Percentiles rank a stretch among this genome's conserved stretches.
phyloP scores from a whole-genome alignment of 2,888 invertebrate genomes.

The Ptycholaimellus sp. region DNA sequence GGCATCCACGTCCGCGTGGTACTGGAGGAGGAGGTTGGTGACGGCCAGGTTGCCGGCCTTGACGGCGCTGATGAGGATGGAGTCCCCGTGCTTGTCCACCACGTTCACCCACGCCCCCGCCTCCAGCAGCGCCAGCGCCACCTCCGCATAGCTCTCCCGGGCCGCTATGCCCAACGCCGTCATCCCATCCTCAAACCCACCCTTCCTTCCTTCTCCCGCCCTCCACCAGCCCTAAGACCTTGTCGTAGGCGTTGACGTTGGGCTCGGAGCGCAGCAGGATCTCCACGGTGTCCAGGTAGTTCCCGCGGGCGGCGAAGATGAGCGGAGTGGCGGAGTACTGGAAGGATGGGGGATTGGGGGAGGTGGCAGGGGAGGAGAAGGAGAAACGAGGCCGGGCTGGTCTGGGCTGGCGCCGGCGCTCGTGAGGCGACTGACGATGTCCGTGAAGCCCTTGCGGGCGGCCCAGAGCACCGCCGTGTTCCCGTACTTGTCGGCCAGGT shows the following conservation, averaged over 20 bases:
- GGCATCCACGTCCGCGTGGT: conserved; percentile 84
- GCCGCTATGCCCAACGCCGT: conserved; percentile 67
- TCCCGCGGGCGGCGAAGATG: conserved; percentile 78
- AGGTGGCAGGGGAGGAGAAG: too few species aligned
- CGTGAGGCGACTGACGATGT: conserved; percentile 55
- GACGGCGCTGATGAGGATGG: conserved; percentile 43
- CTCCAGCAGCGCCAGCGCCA: conserved; percentile 59
- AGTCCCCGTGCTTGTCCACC: conserved; percentile 32
- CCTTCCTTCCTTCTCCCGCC: too few species aligned
- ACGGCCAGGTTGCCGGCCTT: conserved; percentile 76
- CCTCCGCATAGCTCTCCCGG: conserved; percentile 66
- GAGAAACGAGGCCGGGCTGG: conserved; percentile 59
- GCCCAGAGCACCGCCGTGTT: conserved; percentile 63
- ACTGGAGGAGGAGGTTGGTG: conserved; percentile 69
- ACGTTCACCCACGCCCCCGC: conserved; percentile 88
- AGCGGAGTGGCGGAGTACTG: conserved; percentile 73
- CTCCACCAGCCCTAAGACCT: too few species aligned
- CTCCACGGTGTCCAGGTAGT: conserved; percentile 69
- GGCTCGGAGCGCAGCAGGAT: conserved; percentile 77
- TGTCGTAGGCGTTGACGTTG: conserved; percentile 72
- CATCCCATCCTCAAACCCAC: conserved; percentile 61
- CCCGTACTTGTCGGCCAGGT: conserved; percentile 25
- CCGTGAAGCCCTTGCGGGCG: conserved; percentile 59
- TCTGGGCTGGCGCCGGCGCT: conserved; percentile 66
- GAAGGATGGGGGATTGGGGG: too few species aligned